Evolutionary conservation across 1,140 invertebrate genomes (phyloP), one percentile per base, ranked within the genome.

Genomic region (Ceratina calcarata): DNA sequence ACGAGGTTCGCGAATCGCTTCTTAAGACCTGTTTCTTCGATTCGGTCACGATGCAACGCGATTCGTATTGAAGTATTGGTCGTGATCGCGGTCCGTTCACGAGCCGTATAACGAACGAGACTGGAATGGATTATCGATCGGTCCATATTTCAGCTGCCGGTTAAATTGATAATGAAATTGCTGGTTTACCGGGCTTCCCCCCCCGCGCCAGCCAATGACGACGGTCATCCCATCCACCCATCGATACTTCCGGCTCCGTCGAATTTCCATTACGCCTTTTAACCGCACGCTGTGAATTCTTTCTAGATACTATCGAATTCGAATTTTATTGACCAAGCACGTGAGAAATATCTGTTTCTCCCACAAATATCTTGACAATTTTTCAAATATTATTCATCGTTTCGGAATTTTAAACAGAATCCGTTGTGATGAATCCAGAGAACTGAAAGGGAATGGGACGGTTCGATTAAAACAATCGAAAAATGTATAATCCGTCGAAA

Each of bases 111-210:
- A 68, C 66, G 66, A 68, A 68, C 66, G 66, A 53, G 49, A 27
- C 45, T 68, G 15, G 49, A 68, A 68, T 68, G 66, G 66, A 68
- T 68, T 68, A 68, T 68, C 49, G 66, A 68, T 68, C 66, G 49
- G 49, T 68, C 66, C 66, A 68, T 68, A 68, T 68, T 68, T 68
- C 49, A 68, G 66, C 16, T 10, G 22, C 10, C 22, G 49, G 66
- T 53, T 68, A 68, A 68, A 68, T 68, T 68, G 49, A 68, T 68
- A 68, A 68, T 68, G 66, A 68, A 68, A 68, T 68, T 22, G 66
- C 66, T 53, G 66, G 49, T 68, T 68, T 53, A 27, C 49, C 66
- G 16, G 3, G 49, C 20, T 27, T 53, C 7, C 45, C 65, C 49
- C 20, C 65, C 49, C 20, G 15, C 2, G 15, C 45, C 4, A 24